Evolutionary conservation across 2,888 invertebrate genomes (phyloP), one percentile per base, ranked within the genome.

Genomic region (Micropterix aruncella): DNA sequence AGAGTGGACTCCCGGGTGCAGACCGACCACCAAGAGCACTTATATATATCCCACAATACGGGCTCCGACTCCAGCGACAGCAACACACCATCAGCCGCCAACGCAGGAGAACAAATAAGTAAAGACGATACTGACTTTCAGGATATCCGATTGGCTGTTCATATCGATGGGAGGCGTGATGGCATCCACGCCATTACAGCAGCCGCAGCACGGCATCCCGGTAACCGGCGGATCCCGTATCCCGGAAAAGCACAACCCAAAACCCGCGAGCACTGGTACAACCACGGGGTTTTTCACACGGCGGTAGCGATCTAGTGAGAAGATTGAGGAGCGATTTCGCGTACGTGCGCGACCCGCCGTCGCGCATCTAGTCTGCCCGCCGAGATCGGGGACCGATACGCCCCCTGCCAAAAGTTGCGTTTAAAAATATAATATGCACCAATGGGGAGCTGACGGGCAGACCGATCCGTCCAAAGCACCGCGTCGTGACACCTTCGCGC

Each of bases 41-140:
- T n/a, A n/a, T n/a, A n/a, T n/a, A n/a, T n/a, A n/a, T n/a, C n/a
- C n/a, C n/a, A n/a, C n/a, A n/a, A n/a, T n/a, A n/a, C n/a, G n/a
- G n/a, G n/a, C n/a, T n/a, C n/a, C n/a, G n/a, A n/a, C n/a, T n/a
- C n/a, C n/a, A n/a, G n/a, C n/a, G n/a, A n/a, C n/a, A n/a, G n/a
- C n/a, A n/a, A n/a, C n/a, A n/a, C n/a, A n/a, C n/a, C n/a, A n/a
- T n/a, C n/a, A n/a, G n/a, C n/a, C n/a, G n/a, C n/a, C n/a, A n/a
- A n/a, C n/a, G n/a, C n/a, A n/a, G n/a, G n/a, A n/a, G n/a, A n/a
- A n/a, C n/a, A n/a, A n/a, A n/a, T n/a, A n/a, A n/a, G n/a, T n/a
- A n/a, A n/a, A n/a, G n/a, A n/a, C n/a, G n/a, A n/a, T n/a, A 62
- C 75, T 79, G 70, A 88, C 88, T 79, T 83, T 86, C 51, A 86